These are phyloP conservation scores for Leptopterna dolabrata DNA, from an alignment of 2,888 invertebrate species.

Conservation along the genomic window DNA sequence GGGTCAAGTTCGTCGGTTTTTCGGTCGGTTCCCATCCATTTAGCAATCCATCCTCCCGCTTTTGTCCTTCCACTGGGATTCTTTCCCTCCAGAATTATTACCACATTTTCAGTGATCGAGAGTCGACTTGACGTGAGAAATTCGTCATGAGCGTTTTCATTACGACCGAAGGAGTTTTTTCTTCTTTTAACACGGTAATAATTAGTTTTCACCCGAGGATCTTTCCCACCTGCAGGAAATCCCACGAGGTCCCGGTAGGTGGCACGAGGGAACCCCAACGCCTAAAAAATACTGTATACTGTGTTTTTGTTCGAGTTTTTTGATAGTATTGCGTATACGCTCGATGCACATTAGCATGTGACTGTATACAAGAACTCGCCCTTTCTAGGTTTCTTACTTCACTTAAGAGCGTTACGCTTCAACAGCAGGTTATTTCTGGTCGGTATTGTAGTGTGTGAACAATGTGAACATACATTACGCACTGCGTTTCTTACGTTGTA, in stretches of 20 bases:
- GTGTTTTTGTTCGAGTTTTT: neutral
- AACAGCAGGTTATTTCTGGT: no score
- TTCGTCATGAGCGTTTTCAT: neutral
- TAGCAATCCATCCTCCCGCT: neutral
- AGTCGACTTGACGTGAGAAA: neutral
- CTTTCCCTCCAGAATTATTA: neutral
- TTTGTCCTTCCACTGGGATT: neutral
- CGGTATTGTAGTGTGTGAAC: no score
- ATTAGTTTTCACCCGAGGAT: neutral
- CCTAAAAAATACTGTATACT: neutral
- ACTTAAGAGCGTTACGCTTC: no score
- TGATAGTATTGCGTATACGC: neutral
- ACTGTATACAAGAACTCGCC: neutral
- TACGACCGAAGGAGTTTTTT: neutral
- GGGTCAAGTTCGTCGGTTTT: neutral
- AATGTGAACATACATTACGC: no score
- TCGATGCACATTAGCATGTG: no score
- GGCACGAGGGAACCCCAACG: neutral
- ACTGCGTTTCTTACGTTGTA: no score
- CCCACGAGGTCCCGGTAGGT: neutral
- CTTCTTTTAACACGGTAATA: neutral
- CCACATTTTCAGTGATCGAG: neutral
- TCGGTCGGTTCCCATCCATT: neutral
- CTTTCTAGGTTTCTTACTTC: no score
- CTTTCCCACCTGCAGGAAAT: neutral